Percentiles rank a stretch among this genome's conserved stretches.
phyloP scores from a whole-genome alignment of 2,888 invertebrate species.

The Labia minor region DNA sequence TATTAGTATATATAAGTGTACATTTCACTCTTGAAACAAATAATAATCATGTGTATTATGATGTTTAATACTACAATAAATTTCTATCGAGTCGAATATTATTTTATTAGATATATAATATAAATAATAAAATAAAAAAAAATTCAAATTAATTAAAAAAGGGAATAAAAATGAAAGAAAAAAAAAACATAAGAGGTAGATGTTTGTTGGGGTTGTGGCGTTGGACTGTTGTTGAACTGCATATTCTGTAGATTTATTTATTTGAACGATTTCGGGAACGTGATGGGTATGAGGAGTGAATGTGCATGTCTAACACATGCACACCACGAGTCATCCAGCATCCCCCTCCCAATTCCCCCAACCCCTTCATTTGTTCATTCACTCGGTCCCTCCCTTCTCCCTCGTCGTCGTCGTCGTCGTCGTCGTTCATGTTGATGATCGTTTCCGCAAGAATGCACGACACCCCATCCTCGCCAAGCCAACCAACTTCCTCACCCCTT shows the following conservation, averaged over 20 bases:
- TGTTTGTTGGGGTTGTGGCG: no score
- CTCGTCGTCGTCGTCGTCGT: background rate
- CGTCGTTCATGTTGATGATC: conserved; percentile 13
- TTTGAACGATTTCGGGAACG: conserved; percentile 4
- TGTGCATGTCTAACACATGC: conserved; percentile 13
- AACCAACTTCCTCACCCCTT: conserved; percentile 1
- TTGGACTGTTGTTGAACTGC: background rate
- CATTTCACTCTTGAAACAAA: no score
- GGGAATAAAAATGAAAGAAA: no score
- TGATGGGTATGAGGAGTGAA: background rate
- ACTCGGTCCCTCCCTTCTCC: background rate
- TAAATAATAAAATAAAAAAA: no score
- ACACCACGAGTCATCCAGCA: background rate
- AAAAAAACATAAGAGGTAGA: no score
- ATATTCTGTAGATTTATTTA: conserved; percentile 6
- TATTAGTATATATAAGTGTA: no score
- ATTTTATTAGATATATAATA: no score
- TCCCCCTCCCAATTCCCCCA: background rate
- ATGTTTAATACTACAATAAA: no score
- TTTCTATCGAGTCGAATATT: no score
- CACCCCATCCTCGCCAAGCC: background rate
- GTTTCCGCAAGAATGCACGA: background rate
- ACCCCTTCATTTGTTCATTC: background rate
- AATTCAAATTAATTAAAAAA: no score
- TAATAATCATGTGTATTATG: no score